A percentile compares a stretch with the other conserved stretches of the same genome.
phyloP scores from a whole-genome alignment of 2,888 invertebrate genomes.

The Vesta saturnalis region DNA sequence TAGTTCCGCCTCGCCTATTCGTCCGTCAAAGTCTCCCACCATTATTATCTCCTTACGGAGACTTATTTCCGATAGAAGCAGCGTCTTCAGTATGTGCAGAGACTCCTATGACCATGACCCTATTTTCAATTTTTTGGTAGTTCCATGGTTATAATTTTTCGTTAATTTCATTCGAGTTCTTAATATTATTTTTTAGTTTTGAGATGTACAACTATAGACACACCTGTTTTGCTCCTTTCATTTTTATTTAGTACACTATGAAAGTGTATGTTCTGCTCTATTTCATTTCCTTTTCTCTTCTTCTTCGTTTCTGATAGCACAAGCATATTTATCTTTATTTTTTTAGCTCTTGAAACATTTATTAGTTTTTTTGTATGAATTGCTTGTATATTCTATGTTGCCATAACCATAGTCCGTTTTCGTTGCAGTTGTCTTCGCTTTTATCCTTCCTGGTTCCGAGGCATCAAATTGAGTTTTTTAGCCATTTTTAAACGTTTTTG shows the following conservation, averaged over 20 bases:
- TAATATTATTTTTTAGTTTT: too few relatives aligned
- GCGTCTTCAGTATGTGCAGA: too few relatives aligned
- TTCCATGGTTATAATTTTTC: too few relatives aligned
- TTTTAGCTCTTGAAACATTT: background rate
- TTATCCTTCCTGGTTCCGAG: too few relatives aligned
- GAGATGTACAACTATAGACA: background rate
- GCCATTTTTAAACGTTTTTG: too few relatives aligned
- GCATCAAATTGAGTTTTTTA: too few relatives aligned
- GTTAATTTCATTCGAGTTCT: too few relatives aligned
- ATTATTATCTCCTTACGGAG: background rate
- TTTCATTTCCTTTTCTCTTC: background rate
- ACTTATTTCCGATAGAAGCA: too few relatives aligned
- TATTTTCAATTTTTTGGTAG: too few relatives aligned
- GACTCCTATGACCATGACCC: too few relatives aligned
- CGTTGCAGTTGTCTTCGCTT: too few relatives aligned
- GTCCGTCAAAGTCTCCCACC: background rate
- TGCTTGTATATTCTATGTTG: background rate
- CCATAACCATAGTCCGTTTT: too few relatives aligned
- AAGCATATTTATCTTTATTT: background rate
- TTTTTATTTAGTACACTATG: background rate
- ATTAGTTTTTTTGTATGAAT: background rate
- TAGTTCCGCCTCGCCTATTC: background rate
- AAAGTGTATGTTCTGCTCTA: background rate
- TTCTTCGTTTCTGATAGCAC: background rate
- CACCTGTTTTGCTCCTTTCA: background rate